Evolutionary conservation across 2,888 invertebrate genomes (phyloP).

Genomic region (Osmoderma eremita): DNA sequence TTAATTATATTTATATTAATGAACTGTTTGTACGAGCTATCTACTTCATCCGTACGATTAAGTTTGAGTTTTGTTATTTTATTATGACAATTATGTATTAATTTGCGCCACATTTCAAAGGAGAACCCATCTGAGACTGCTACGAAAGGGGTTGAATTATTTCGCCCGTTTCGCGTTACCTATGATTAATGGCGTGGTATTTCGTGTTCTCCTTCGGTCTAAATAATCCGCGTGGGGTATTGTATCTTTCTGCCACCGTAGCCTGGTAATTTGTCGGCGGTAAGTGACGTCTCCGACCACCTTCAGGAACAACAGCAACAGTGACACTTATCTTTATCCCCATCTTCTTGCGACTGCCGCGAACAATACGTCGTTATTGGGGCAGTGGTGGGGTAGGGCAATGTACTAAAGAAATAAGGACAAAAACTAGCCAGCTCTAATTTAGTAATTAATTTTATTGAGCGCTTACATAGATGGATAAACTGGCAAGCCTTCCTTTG

Average conservation of each 20-base stretch:
- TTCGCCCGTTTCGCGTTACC: conserved; percentile 5
- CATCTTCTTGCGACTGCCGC: conserved; percentile 14
- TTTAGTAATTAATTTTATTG: conserved; percentile 34
- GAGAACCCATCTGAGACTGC: not conserved
- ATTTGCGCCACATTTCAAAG: not conserved
- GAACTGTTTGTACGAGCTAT: not conserved
- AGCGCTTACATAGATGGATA: conserved; percentile 28
- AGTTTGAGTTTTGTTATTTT: not conserved
- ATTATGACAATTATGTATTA: not conserved
- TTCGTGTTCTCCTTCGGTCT: conserved; percentile 9
- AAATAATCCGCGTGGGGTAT: conserved; percentile 5
- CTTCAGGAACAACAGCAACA: conserved; percentile 16
- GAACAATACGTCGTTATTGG: conserved; percentile 19
- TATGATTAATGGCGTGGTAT: conserved; percentile 17
- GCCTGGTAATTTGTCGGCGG: conserved; percentile 13
- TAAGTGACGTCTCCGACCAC: conserved; percentile 14
- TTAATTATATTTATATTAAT: too few relatives aligned
- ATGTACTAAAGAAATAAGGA: conserved; percentile 23
- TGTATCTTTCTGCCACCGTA: conserved; percentile 7
- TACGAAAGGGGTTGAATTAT: not conserved
- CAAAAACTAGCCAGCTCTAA: conserved; percentile 29
- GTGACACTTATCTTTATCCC: conserved; percentile 21
- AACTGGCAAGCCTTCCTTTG: conserved; percentile 19
- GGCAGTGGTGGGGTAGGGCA: conserved; percentile 17
- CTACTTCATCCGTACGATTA: not conserved